These are phyloP conservation scores for Eupithecia vulgata DNA, from an alignment of 2,888 invertebrate genomes.

Conservation along the genomic window DNA sequence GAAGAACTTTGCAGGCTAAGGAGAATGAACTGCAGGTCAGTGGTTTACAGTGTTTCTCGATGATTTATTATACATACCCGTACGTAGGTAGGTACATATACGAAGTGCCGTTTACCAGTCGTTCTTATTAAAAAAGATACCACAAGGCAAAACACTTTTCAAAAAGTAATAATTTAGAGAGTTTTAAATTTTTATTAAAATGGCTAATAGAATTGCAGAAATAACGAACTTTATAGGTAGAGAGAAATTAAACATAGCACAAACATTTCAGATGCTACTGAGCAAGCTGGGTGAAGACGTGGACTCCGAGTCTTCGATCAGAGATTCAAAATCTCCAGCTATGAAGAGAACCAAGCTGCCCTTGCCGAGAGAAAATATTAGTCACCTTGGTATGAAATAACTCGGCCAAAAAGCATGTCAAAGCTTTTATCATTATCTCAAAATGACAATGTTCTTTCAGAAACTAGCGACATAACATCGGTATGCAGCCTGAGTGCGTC, in stretches of 20 bases:
- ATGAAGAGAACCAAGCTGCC: slow-evolving; percentile 68
- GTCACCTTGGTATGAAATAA: slow-evolving; percentile 75
- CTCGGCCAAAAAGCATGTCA: not conserved
- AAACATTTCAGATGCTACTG: slow-evolving; percentile 84
- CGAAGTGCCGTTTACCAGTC: not conserved
- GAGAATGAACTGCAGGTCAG: slow-evolving; percentile 90
- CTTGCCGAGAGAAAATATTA: slow-evolving; percentile 84
- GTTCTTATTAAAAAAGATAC: not conserved
- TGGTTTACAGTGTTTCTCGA: not conserved
- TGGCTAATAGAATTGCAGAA: not conserved
- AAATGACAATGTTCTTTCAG: slow-evolving; percentile 58
- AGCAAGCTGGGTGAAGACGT: slow-evolving; percentile 87
- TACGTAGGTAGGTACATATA: no score
- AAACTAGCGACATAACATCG: slow-evolving; percentile 89
- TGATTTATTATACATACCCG: not conserved
- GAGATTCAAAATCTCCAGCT: slow-evolving; percentile 72
- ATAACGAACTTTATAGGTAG: no score
- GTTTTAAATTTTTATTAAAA: not conserved
- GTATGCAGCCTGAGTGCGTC: slow-evolving; percentile 88
- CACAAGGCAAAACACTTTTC: not conserved
- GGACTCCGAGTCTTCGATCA: slow-evolving; percentile 70
- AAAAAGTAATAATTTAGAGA: not conserved
- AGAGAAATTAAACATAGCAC: not conserved
- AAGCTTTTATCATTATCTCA: not conserved
- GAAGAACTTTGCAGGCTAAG: slow-evolving; percentile 92